Evolutionary conservation across 2,888 invertebrate genomes (phyloP).

Genomic region (Tetragonula carbonaria): DNA sequence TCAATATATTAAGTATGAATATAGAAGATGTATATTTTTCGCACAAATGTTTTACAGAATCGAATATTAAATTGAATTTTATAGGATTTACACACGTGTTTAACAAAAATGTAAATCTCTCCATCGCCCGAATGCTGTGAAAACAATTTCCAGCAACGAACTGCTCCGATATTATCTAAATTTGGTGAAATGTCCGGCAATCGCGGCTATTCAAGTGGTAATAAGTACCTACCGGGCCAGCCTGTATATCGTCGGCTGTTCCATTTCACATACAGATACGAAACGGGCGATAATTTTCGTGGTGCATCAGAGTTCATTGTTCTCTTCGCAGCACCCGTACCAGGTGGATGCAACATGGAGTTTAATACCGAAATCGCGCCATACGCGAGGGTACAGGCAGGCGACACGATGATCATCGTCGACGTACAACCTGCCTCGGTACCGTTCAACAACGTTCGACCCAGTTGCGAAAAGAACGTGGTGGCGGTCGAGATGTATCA

Average conservation of each 20-base stretch:
- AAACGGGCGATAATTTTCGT: conserved; percentile 3
- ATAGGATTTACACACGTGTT: neutral
- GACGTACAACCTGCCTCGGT: conserved; percentile 85
- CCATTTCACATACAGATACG: neutral
- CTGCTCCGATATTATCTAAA: neutral
- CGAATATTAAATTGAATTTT: neutral
- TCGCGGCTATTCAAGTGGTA: neutral
- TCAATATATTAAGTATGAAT: too few relatives aligned
- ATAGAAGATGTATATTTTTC: too few relatives aligned
- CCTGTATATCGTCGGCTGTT: neutral
- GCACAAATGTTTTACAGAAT: too few relatives aligned
- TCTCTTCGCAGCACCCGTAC: conserved; percentile 88
- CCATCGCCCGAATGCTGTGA: neutral
- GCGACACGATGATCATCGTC: conserved; percentile 84
- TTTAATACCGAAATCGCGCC: conserved; percentile 87
- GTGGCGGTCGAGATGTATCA: conserved; percentile 87
- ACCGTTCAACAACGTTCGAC: conserved; percentile 64
- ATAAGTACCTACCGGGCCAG: neutral
- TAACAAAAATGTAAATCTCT: neutral
- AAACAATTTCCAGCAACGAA: neutral
- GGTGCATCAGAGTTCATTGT: conserved; percentile 57
- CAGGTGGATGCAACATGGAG: conserved; percentile 92
- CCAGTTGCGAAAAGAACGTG: conserved; percentile 80
- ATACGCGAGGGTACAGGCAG: conserved; percentile 84
- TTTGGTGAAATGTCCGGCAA: neutral